A percentile compares a stretch with the other conserved stretches of the same genome.
Conservation (phyloP, 2,113 vertebrate genomes). For the Tenrec ecaudatus region DNA sequence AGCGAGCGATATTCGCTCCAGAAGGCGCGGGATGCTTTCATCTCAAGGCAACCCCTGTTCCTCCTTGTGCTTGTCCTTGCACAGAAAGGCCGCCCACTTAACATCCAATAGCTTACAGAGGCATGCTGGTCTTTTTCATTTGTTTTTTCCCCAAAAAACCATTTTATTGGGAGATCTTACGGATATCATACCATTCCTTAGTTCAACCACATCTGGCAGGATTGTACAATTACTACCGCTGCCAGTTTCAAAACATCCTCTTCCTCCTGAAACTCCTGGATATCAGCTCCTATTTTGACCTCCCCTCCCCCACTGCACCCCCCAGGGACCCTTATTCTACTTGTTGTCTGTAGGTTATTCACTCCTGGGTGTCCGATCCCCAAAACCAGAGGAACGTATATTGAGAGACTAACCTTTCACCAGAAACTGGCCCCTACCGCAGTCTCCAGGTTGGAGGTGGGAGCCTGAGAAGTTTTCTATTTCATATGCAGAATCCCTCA, state of each 20-base stretch:
- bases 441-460: slow-evolving; percentile 31
- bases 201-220: too few relatives aligned
- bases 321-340: too few relatives aligned
- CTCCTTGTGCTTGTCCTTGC: background rate
- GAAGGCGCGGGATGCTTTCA: background rate
- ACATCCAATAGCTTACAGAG: slow-evolving; percentile 26
- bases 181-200: too few relatives aligned
- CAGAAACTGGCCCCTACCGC: slow-evolving; percentile 32
- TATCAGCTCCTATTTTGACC: too few relatives aligned
- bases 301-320: too few relatives aligned
- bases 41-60: background rate
- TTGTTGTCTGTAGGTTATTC: too few relatives aligned
- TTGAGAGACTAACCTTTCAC: slow-evolving; percentile 56
- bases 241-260: too few relatives aligned
- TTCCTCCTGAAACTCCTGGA: too few relatives aligned
- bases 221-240: too few relatives aligned
- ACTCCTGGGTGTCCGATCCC: too few relatives aligned
- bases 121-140: slow-evolving; percentile 9
- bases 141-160: too few relatives aligned
- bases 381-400: background rate
- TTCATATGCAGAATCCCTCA: slow-evolving; percentile 58
- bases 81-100: background rate
- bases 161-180: too few relatives aligned
- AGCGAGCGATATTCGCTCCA: background rate
- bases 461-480: slow-evolving; percentile 16